phyloP scores from a whole-genome alignment of 1,140 invertebrate genomes.

The Nomia melanderi region DNA sequence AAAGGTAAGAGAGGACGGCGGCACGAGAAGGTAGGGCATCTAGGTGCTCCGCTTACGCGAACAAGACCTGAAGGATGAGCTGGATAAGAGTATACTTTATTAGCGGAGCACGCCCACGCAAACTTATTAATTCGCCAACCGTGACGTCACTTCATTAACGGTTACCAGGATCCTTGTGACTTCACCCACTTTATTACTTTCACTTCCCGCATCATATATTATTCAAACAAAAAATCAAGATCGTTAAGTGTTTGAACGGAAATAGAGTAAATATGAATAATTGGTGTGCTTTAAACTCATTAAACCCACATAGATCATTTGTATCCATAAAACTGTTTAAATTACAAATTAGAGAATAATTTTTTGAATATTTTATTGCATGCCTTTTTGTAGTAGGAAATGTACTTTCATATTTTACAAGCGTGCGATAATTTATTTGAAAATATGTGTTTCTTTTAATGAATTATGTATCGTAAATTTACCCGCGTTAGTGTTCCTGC shows the following conservation, averaged over 20 bases:
- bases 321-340: no score
- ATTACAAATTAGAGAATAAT: no score
- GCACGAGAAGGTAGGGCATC: conserved; percentile 33
- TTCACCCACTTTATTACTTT: not conserved
- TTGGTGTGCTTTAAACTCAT: not conserved
- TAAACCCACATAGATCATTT: not conserved
- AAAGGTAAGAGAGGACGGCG: conserved; percentile 31
- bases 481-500: no score
- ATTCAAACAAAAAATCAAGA: not conserved
- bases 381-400: no score
- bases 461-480: no score
- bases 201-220: not conserved
- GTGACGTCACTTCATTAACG: conserved; percentile 65
- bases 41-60: conserved; percentile 50
- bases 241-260: not conserved
- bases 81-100: conserved; percentile 61
- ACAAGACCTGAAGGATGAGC: conserved; percentile 59
- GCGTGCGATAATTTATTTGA: no score
- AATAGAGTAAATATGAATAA: not conserved
- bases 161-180: conserved; percentile 31
- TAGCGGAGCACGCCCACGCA: conserved; percentile 60
- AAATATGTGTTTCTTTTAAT: no score
- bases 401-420: no score
- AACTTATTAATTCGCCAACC: conserved; percentile 68
- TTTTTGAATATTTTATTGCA: no score